These are phyloP conservation scores for Caenorhabditis becei DNA, from an alignment of 2,888 invertebrate genomes.

Conservation along the genomic window DNA sequence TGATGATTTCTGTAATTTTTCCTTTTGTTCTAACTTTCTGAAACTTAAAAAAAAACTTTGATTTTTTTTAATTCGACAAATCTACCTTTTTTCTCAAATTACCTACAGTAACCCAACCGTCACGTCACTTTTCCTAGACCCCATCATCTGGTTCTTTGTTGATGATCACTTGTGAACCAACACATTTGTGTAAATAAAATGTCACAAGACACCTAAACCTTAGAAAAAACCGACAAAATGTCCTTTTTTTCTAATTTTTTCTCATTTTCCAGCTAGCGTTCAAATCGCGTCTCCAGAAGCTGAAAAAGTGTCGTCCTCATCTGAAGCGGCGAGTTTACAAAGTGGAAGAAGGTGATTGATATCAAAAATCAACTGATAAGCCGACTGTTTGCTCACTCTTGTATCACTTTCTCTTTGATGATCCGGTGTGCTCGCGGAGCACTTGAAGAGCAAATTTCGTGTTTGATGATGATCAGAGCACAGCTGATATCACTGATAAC, in stretches of 20 bases:
- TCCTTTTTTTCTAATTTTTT: background rate
- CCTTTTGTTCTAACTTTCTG: too few relatives aligned
- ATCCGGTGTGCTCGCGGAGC: background rate
- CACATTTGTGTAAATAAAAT: background rate
- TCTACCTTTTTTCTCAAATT: too few relatives aligned
- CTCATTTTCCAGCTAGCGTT: slow-evolving; percentile 58
- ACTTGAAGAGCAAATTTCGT: background rate
- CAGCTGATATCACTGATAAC: too few relatives aligned
- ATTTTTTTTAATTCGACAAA: too few relatives aligned
- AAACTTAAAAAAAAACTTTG: too few relatives aligned
- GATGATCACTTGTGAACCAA: background rate
- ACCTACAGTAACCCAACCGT: too few relatives aligned
- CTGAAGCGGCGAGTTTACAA: slow-evolving; percentile 45
- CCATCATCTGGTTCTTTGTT: background rate
- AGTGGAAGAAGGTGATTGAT: slow-evolving; percentile 39
- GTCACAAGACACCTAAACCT: background rate
- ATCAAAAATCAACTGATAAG: background rate
- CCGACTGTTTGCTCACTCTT: background rate
- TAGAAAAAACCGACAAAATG: background rate
- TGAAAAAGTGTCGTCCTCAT: slow-evolving; percentile 55
- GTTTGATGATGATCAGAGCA: slow-evolving; percentile 2
- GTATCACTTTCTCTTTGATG: slow-evolving; percentile 1
- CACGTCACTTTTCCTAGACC: too few relatives aligned
- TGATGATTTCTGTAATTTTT: too few relatives aligned
- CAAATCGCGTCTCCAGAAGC: slow-evolving; percentile 54